phyloP scores from a whole-genome alignment of 2,113 vertebrate species.

The Hydrochoerus hydrochaeris region DNA sequence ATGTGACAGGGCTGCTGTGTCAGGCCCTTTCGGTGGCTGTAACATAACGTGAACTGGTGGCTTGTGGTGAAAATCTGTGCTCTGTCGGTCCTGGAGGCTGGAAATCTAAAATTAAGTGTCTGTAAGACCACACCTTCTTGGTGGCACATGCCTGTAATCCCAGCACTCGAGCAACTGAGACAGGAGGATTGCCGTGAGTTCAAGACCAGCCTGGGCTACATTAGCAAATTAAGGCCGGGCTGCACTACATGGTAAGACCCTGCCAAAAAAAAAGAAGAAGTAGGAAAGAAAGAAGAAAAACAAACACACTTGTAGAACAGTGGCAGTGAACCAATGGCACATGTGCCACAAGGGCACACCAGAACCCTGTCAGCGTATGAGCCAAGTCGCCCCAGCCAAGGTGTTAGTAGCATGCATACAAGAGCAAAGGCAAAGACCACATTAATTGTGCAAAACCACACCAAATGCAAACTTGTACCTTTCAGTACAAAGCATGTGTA shows the following conservation, averaged over 20 bases:
- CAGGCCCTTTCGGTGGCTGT: background rate
- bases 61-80: background rate
- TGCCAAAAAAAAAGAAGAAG: background rate
- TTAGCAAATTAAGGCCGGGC: background rate
- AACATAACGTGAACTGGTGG: background rate
- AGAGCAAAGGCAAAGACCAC: background rate
- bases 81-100: background rate
- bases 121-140: background rate
- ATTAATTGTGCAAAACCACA: background rate
- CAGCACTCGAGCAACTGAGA: background rate
- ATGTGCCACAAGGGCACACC: background rate
- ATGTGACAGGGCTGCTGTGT: background rate
- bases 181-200: background rate
- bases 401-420: background rate
- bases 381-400: background rate
- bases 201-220: background rate
- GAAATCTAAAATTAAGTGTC: background rate
- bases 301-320: too few relatives aligned
- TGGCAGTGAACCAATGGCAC: background rate
- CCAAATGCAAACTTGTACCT: background rate
- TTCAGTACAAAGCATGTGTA: background rate
- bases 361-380: background rate
- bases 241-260: background rate
- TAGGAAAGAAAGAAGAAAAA: too few relatives aligned
- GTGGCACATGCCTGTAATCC: background rate